Conservation (phyloP, 2,113 vertebrate genomes). For the Cacatua alba region DNA sequence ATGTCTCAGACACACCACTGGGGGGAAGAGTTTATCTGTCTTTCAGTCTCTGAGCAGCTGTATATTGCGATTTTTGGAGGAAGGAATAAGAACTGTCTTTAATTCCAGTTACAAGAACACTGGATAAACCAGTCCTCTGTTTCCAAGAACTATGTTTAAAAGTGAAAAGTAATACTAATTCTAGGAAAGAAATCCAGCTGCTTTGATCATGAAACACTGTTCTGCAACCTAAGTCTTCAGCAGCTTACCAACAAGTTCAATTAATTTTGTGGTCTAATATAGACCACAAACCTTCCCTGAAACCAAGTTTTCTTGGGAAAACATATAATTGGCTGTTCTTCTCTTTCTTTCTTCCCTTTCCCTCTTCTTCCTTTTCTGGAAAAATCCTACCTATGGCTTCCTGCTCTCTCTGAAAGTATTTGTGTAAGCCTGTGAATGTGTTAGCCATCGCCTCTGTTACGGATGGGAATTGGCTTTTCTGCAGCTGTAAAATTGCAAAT, state of each 20-base stretch:
- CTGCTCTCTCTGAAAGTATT: neutral
- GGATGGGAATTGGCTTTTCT: neutral
- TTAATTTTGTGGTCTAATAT: neutral
- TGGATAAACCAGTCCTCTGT: neutral
- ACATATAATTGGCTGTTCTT: neutral
- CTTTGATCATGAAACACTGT: neutral
- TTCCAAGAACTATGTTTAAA: neutral
- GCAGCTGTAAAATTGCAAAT: neutral
- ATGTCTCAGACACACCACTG: neutral
- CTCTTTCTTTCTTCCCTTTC: fast-evolving
- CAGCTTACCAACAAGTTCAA: neutral
- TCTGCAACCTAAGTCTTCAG: neutral
- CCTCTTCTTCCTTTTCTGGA: neutral
- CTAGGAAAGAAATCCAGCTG: neutral
- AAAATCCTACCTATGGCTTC: neutral
- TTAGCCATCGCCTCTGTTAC: neutral
- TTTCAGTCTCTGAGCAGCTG: neutral
- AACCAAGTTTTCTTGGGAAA: neutral
- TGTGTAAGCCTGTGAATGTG: neutral
- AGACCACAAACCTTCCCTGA: neutral
- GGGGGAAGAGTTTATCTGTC: neutral
- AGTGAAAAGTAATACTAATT: neutral
- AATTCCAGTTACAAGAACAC: neutral
- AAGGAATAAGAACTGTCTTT: neutral
- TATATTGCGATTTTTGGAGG: neutral